Evolutionary conservation across 2,797 vertebrate genomes (phyloP), one percentile per base, ranked within the genome.

Genomic region (Zalophus californianus): DNA sequence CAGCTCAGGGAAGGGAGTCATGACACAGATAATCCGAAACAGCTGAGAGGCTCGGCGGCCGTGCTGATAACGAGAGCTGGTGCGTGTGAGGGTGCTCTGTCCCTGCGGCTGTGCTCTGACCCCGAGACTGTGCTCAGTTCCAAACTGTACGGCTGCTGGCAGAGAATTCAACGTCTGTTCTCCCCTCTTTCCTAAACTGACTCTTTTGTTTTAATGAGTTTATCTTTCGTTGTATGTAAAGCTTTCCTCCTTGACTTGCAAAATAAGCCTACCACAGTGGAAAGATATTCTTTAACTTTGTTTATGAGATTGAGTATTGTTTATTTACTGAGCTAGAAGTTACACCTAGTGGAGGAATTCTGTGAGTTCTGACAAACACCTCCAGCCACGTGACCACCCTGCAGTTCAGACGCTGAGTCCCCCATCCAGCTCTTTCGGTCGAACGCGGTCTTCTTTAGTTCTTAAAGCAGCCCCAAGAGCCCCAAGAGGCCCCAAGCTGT

Each of bases 41-140:
- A 86, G 79, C 89, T 13, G 58, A 13, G 13, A 16, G 4, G 13
- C 72, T 41, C 23, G 3, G 6, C 0, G 14, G 62, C 1, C 11
- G 14, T 0, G 3, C 91, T 2, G 38, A 7, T 27, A 38, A 41
- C 50, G 2, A 3, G 0, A 13, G 58, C 58, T 38, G 23, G 18
- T 2, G 35, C 4, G 1, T 4, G 52, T 4, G 1, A 14, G 11
- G 23, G 18, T 0, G 0, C 54, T n/a, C 0, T 0, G 20, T 64
- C 70, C 44, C 27, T 4, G 16, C 2, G 8, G n/a, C 64, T 27
- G 18, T 0, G 0, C 41, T 8, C 0, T 1, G 3, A 44, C 64
- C 48, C 48, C 7, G 1, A 13, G 3, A 3, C 58, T 5, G 8
- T 0, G 3, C 35, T 35, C 0, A 0, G 23, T 25, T 75, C 41